Base-by-base conservation (phyloP, 2,113 vertebrate genomes). In the Lepidothrix coronata region DNA sequence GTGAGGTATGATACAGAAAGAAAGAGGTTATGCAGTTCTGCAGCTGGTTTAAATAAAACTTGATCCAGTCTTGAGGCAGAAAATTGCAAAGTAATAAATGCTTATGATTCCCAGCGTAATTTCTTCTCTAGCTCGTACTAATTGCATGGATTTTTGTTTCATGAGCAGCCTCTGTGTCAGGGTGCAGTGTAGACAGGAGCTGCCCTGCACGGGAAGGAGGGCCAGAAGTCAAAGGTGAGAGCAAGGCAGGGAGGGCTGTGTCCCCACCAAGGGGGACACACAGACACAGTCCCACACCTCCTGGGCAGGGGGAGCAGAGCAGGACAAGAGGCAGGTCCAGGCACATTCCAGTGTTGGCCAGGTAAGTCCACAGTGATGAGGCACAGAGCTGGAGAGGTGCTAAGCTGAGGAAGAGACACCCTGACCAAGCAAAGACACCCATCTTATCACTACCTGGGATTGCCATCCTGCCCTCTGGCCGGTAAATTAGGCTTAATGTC, bases 341-440 rank as follows among this genome's bases (percentile, higher is more conserved):
- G 46, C 39, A 9, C 4, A 14, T 35, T 31, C 22, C 46, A 18
- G 46, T 3, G 8, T 2, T 20, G 68, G 41, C 11, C 52, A 21
- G 37, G 30, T 6, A 43, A 24, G 24, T 5, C 30, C 48, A 19
- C 0, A 28, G 39, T 6, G 15, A 23, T 0, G 0, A 48, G 43
- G 8, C 9, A 31, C 12, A 15, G 28, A 30, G 31, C 24, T 44
- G 46, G 22, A 58, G 44, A 39, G 12, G 12, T 33, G 58, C 19
- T 21, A 33, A 58, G 43, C 5, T 10, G 37, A 91, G 65, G 21
- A 49, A 46, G 49, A 35, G 16, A 33, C 5, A 16, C 49, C 21
- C 37, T 49, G 39, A 51, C 30, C 39, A 70, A 79, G 71, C 27
- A 37, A 49, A 16, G 20, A 5, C 35, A 74, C 20, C 6, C 49